A percentile compares a stretch with the other conserved stretches of the same genome.
Evolutionary conservation across 2,888 invertebrate genomes (phyloP).

Genomic region (Andrena camellia): DNA sequence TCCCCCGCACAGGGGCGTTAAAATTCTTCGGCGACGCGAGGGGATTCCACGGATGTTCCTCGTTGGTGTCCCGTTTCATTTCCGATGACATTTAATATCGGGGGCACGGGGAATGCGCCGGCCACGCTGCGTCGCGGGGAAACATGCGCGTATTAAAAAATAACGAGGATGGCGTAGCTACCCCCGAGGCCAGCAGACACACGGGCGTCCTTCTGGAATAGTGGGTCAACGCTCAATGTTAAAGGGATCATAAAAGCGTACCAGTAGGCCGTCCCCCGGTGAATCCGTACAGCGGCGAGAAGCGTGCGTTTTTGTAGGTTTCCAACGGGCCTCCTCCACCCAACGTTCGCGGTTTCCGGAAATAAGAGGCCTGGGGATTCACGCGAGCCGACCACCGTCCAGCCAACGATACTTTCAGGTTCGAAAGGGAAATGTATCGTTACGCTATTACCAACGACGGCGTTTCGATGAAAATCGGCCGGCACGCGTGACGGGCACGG

Average conservation of each 20-base stretch:
- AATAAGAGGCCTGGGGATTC: not conserved
- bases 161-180: conserved; percentile 21
- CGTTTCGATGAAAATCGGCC: not conserved
- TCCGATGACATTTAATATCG: conserved; percentile 26
- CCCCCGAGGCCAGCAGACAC: conserved; percentile 42
- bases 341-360: conserved; percentile 21
- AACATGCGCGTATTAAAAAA: conserved; percentile 36
- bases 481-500: not conserved
- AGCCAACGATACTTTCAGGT: not conserved
- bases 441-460: too few species aligned
- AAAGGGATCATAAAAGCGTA: conserved; percentile 62
- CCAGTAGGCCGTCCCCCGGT: conserved; percentile 58
- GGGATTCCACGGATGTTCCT: not conserved
- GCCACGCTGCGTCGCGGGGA: not conserved
- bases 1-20: not conserved
- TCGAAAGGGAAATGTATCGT: not conserved
- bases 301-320: conserved; percentile 63
- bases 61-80: conserved; percentile 17
- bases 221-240: conserved; percentile 70
- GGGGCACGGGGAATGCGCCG: not conserved
- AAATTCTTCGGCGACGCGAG: not conserved
- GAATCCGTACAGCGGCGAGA: conserved; percentile 63
- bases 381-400: not conserved
- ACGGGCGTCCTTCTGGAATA: conserved; percentile 53
- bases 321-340: conserved; percentile 41